Evolutionary conservation across 2,888 invertebrate genomes (phyloP), one percentile per base, ranked within the genome.

Genomic region (Scaptodrosophila latifasciaeformis): DNA sequence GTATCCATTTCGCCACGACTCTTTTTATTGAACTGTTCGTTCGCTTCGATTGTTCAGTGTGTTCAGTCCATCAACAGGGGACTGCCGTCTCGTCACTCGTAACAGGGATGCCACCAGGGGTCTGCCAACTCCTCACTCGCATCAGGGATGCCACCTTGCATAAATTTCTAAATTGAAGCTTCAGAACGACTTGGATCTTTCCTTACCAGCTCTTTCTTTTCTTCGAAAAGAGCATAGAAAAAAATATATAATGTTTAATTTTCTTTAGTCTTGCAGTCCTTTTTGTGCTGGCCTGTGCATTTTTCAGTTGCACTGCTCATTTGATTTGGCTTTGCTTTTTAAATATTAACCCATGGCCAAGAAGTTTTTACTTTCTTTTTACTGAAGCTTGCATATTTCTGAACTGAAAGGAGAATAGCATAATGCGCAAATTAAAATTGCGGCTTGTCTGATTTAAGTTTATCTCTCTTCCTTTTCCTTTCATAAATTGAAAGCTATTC

Each of bases 351-450:
- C n/a, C n/a, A n/a, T n/a, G n/a, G n/a, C n/a, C n/a, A n/a, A n/a
- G n/a, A n/a, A n/a, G 35, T 49, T 54, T 50, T 54, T 59, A 35
- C 42, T 54, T 59, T 59, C 62, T 48, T 42, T 17, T 53, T 13
- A 39, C 43, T 34, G 45, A 2, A 7, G 15, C 17, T 18, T 37
- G 15, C 37, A 1, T 37, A 17, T 37, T 10, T 15, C 18, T 15
- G 6, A 18, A 37, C 37, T 4, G 18, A 37, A 37, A 37, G 9
- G 37, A 55, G 67, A 63, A 34, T 19, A 54, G 67, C 67, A 57
- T 64, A 67, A 62, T 67, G 59, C 46, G 70, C 69, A 15, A 12
- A 62, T 60, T 59, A 49, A 46, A 54, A 29, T 59, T 64, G 61
- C 50, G 57, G 59, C 47, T 27, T 5, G 27, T 27, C 27, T 5